Percentiles rank a stretch among this genome's conserved stretches.
Conservation (phyloP, 2,113 vertebrate species). For the Pitta sordida region DNA sequence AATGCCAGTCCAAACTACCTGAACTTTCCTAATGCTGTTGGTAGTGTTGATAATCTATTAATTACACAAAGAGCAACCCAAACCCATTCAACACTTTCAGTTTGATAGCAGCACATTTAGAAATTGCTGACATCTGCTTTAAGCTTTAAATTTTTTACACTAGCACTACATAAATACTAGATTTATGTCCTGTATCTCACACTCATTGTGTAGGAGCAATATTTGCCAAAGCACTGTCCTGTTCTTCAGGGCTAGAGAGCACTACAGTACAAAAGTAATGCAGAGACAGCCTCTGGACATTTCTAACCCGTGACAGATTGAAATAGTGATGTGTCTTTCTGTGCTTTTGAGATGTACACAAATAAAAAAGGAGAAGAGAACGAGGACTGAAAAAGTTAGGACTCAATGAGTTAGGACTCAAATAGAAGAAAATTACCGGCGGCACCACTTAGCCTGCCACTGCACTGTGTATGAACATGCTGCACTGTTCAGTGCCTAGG, state of each 20-base stretch:
- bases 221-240: not conserved
- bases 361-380: not conserved
- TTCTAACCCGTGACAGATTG: not conserved
- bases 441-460: not conserved
- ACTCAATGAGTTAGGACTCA: not conserved
- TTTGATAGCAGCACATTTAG: not conserved
- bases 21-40: not conserved
- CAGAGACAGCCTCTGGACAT: not conserved
- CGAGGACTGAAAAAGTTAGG: not conserved
- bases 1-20: not conserved
- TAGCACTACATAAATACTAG: not conserved
- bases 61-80: not conserved
- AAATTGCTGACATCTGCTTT: not conserved
- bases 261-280: not conserved
- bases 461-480: accelerated
- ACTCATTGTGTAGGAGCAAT: not conserved
- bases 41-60: not conserved
- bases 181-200: not conserved
- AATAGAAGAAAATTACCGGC: not conserved
- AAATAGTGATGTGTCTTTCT: not conserved
- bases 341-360: not conserved
- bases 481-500: accelerated
- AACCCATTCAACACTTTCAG: not conserved
- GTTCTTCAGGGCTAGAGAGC: not conserved
- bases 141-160: not conserved